These are phyloP conservation scores for Strigamia crassipes DNA, from an alignment of 2,888 invertebrate species.

Conservation along the genomic window DNA sequence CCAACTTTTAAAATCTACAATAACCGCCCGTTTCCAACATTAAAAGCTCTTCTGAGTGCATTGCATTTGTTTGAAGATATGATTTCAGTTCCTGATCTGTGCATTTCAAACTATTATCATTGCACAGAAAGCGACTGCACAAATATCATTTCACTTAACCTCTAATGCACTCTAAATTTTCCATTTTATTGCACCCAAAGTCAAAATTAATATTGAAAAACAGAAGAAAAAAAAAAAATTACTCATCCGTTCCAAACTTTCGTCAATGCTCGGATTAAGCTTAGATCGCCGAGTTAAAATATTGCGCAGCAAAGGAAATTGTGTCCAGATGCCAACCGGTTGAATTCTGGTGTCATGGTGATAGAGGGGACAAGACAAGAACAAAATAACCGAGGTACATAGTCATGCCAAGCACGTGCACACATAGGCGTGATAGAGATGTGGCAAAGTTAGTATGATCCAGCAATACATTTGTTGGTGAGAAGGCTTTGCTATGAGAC, in stretches of 20 bases:
- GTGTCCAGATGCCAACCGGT: background rate
- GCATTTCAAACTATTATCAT: too few species aligned
- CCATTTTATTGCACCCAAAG: too few species aligned
- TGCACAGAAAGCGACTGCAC: too few species aligned
- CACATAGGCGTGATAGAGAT: slow-evolving; percentile 46
- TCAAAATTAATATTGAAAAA: background rate
- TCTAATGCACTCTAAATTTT: too few species aligned
- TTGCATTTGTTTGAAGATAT: too few species aligned
- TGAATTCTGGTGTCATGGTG: background rate
- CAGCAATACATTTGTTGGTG: slow-evolving; percentile 47
- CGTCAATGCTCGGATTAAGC: background rate
- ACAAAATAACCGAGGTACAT: background rate
- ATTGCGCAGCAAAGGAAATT: background rate
- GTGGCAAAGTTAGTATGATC: slow-evolving; percentile 47
- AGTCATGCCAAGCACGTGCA: slow-evolving; percentile 37
- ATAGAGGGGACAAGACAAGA: slow-evolving; percentile 17
- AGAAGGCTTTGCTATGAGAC: slow-evolving; percentile 46
- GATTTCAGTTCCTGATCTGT: too few species aligned
- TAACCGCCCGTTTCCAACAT: too few species aligned
- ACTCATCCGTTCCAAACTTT: background rate
- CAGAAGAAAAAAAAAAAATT: background rate
- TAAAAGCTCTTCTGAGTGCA: too few species aligned
- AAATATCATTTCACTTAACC: too few species aligned
- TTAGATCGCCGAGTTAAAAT: background rate
- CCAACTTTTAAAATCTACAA: too few species aligned